Base-by-base conservation (phyloP, 2,888 invertebrate species). In the Scelioninae gen. 2 region DNA sequence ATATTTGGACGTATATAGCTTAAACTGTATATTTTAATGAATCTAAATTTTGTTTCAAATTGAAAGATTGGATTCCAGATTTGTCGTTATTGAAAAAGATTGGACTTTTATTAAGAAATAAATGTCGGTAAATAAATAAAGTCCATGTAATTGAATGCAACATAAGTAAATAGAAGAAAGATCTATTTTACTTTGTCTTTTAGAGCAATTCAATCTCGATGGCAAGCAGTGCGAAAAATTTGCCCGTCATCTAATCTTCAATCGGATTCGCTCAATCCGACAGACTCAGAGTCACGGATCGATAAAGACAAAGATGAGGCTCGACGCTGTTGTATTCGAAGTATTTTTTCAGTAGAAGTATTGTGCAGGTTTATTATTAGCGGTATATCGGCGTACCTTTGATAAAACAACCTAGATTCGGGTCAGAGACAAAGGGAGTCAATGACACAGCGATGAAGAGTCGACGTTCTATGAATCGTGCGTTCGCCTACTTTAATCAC, bases 321-420 rank as follows among this genome's bases (percentile, higher is more conserved):
- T 25, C 19, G 33, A 9, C 52, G 45, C 11, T 39, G 52, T 52
- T 68, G 48, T 60, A 45, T 39, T 61, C 33, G 11, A 60, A 45
- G 60, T 45, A 60, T 60, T 71, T 72, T 63, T 72, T 65, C 46
- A 35, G 60, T 35, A 19, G 35, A 41, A 45, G 53, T 55, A 65
- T 72, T 72, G 72, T 72, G 53, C 55, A 58, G 58, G 61, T 73
- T 73, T 73, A 73, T 73, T 73, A 73, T 68, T 73, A 73, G 72
- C 72, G 6, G 16, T 58, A 25, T 65, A 72, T 65, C 55, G 60
- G 63, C 58, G 35, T 46, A 73, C 57, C 73, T 69, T 63, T 65
- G 64, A 64, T 69, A 69, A 73, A 60, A 69, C 73, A 69, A 64
- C 69, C 65, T 60, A 74, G 74, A 74, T 74, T 74, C 60, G 69